Base-by-base conservation (phyloP, 2,888 invertebrate species). In the Aporophyla lueneburgensis region DNA sequence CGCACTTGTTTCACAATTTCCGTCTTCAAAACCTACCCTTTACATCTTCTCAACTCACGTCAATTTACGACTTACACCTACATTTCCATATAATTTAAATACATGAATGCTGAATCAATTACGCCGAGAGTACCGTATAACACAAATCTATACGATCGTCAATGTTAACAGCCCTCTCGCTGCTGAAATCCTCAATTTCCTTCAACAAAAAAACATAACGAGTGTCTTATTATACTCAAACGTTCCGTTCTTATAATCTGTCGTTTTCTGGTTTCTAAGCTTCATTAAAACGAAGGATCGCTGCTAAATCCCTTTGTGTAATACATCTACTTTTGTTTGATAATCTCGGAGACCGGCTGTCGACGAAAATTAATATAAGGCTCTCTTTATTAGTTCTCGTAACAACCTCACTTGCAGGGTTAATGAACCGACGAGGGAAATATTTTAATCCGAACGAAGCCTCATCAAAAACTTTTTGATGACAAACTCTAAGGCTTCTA, bases 401-500 rank as follows among this genome's bases (percentile, higher is more conserved):
- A 83, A 86, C 84, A 86, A 81, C 78, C 82, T 79, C 65, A 87
- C 85, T 86, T 77, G 76, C 79, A 71, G 80, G 83, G 86, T 87
- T 88, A 87, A 88, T 87, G 87, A 88, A 86, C 81, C 81, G 65
- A 65, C 68, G 61, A 69, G 51, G 68, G 80, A 76, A 86, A 85
- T 82, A 80, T 85, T 87, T 87, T 82, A 87, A 86, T 85, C 83
- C 75, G 46, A 84, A 82, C 67, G 76, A 76, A 78, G 81, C 80
- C 78, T 83, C 84, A 84, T 86, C 78, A 83, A 77, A 87, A 86
- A 88, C 46, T 87, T 86, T 88, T 84, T 77, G 81, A 88, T 86
- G 86, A 81, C 79, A 76, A 82, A 84, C 72, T 78, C 70, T 74
- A 84, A 53, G 84, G 80, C 75, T 81, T 84, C 83, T 80, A 71